Conservation (phyloP, 2,797 vertebrate genomes). For the Hafferia zeledoni region DNA sequence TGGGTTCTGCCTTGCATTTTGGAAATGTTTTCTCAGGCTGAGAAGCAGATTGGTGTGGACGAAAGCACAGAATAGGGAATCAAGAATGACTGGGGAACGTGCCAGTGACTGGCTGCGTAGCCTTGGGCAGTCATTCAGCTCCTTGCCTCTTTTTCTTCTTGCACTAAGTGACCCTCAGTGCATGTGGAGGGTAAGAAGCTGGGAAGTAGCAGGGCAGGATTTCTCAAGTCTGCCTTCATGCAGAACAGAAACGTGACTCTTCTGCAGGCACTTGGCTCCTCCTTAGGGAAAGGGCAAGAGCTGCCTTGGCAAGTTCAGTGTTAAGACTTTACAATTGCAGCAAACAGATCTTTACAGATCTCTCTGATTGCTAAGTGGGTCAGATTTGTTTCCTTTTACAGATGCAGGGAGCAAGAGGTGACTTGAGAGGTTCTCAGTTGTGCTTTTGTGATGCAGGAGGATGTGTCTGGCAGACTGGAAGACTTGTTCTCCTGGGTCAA, state of each 20-base stretch:
- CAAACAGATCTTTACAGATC: not conserved
- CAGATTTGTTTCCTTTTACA: not conserved
- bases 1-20: conserved; percentile 60
- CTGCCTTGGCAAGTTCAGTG: not conserved
- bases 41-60: conserved; percentile 29
- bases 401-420: not conserved
- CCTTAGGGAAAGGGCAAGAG: not conserved
- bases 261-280: not conserved
- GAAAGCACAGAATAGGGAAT: not conserved
- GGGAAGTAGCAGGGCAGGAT: not conserved
- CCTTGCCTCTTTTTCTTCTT: not conserved
- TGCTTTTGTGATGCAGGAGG: not conserved
- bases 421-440: not conserved
- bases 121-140: not conserved
- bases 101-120: not conserved
- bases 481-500: not conserved
- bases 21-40: conserved; percentile 61
- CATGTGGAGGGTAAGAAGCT: not conserved
- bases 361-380: not conserved
- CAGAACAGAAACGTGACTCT: not conserved
- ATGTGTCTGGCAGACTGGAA: not conserved
- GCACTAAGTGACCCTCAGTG: not conserved
- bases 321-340: not conserved
- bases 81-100: not conserved
- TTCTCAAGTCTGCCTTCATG: not conserved